Conservation (phyloP, 2,797 vertebrate genomes). For the Sciurus carolinensis region DNA sequence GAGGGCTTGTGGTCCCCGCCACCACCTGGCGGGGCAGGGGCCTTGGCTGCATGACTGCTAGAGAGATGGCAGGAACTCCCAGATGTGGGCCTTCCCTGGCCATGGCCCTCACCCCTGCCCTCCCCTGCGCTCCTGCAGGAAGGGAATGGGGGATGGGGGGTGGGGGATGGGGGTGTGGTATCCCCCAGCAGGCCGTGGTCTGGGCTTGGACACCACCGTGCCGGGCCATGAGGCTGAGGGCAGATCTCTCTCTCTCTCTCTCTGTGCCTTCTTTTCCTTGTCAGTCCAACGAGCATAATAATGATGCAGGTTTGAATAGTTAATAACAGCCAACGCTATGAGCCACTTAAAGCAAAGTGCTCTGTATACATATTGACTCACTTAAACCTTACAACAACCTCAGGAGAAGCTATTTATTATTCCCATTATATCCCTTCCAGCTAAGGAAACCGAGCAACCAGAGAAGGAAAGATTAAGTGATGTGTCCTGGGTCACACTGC, state of each 20-base stretch:
- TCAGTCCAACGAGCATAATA: not conserved
- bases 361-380: not conserved
- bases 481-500: not conserved
- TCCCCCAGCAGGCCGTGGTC: not conserved
- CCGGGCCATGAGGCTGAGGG: not conserved
- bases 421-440: not conserved
- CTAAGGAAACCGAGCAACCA: not conserved
- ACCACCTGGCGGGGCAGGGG: not conserved
- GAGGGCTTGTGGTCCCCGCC: not conserved
- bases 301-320: not conserved
- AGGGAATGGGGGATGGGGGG: not conserved
- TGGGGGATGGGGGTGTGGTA: not conserved
- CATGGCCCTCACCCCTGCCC: too few relatives aligned
- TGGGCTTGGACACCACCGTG: not conserved
- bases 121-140: not conserved
- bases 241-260: not conserved
- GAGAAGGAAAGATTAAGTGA: not conserved
- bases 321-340: not conserved
- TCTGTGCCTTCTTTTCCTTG: not conserved
- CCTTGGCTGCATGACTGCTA: not conserved
- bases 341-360: not conserved
- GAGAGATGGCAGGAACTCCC: not conserved
- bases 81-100: not conserved
- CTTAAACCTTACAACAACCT: conserved; percentile 11
- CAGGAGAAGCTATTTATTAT: not conserved